Percentiles rank a stretch among this genome's conserved stretches.
Conservation (phyloP, 2,888 invertebrate species). For the Criorhina ranunculi region DNA sequence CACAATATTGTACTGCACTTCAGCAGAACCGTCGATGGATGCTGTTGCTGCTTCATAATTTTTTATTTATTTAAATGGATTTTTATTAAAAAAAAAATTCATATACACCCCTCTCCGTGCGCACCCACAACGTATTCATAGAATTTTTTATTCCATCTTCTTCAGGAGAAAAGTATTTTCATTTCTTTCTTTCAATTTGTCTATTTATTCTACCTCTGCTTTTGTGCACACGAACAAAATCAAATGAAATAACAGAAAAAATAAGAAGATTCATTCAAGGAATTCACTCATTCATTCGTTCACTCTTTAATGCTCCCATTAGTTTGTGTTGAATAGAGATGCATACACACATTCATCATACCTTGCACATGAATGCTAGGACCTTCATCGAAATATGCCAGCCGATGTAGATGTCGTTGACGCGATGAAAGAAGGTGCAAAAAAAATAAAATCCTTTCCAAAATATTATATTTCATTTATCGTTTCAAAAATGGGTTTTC, state of each 20-base stretch:
- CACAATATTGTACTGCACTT: no score
- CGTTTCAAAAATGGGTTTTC: no score
- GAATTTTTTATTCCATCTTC: conserved; percentile 9
- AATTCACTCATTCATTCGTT: conserved; percentile 38
- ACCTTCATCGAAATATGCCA: no score
- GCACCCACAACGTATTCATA: conserved; percentile 3
- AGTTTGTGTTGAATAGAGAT: conserved; percentile 26
- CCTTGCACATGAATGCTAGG: no score
- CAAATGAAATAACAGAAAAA: conserved; percentile 7
- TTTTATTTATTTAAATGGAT: conserved; percentile 39
- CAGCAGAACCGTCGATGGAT: no score
- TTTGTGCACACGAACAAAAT: conserved; percentile 48
- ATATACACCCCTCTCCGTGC: background rate
- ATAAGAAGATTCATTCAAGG: conserved; percentile 6
- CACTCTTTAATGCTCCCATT: conserved; percentile 21
- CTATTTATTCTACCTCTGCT: conserved; percentile 45
- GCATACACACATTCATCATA: conserved; percentile 2
- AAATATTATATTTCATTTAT: no score
- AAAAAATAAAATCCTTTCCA: no score
- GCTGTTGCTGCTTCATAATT: no score
- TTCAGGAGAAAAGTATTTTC: conserved; percentile 7
- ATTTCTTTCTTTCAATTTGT: conserved; percentile 31
- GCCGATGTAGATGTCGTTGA: no score
- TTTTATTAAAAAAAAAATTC: conserved; percentile 16
- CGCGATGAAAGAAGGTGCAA: no score